Conservation (phyloP, 2,113 vertebrate species). For the Muntiacus muntjak region DNA sequence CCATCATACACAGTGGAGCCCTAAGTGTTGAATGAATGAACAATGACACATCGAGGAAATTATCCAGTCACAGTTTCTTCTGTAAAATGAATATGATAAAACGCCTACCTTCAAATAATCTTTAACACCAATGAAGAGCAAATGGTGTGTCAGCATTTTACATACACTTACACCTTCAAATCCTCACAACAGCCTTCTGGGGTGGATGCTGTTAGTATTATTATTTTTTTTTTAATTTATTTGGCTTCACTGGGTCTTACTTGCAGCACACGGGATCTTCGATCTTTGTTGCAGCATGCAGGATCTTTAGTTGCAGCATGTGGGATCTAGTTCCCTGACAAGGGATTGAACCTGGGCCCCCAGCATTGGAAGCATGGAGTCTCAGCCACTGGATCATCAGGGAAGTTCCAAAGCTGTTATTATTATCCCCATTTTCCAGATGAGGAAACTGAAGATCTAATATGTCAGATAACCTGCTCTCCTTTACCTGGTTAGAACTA, state of each 20-base stretch:
- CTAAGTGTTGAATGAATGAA: not conserved
- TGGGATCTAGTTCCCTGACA: not conserved
- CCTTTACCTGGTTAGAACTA: not conserved
- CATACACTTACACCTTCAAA: not conserved
- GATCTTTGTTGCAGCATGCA: not conserved
- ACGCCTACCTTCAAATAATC: not conserved
- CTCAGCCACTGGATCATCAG: not conserved
- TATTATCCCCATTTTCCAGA: not conserved
- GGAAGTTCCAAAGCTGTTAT: not conserved
- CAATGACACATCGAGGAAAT: not conserved
- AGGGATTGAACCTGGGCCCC: not conserved
- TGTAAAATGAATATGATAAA: not conserved
- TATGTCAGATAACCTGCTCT: not conserved
- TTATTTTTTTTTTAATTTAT: not conserved
- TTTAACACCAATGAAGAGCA: not conserved
- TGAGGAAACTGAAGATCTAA: not conserved
- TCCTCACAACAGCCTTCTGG: not conserved
- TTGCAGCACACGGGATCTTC: not conserved
- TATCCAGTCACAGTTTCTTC: not conserved
- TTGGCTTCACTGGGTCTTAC: not conserved
- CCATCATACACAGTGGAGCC: rapidly evolving
- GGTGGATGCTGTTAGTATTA: not conserved
- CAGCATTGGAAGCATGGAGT: not conserved
- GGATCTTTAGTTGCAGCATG: not conserved
- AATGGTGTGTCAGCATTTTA: rapidly evolving